A percentile compares a stretch with the other conserved stretches of the same genome.
Conservation (phyloP, 2,797 vertebrate genomes). For the Euphonia xanthogaster region DNA sequence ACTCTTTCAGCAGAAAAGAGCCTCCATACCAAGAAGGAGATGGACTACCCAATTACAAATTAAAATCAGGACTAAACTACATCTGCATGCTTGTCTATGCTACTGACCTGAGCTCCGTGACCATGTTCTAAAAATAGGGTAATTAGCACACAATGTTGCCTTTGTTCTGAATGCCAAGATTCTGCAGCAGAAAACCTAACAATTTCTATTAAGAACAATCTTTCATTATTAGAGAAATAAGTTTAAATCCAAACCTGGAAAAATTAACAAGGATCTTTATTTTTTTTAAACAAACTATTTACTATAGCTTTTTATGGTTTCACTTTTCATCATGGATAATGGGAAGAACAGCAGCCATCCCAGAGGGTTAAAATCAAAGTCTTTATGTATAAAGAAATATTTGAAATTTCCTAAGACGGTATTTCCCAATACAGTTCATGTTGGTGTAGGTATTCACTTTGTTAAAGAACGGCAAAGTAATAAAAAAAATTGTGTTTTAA, state of each 20-base stretch:
- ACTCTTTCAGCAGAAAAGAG: background rate
- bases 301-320: background rate
- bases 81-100: background rate
- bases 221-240: background rate
- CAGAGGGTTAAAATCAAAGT: background rate
- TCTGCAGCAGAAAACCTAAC: background rate
- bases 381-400: background rate
- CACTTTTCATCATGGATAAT: background rate
- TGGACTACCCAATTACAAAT: background rate
- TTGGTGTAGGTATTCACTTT: background rate
- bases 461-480: background rate
- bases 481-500: background rate
- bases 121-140: constrained; percentile 2
- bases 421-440: background rate
- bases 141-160: constrained; percentile 9
- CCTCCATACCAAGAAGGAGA: background rate
- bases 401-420: background rate
- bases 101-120: background rate
- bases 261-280: background rate
- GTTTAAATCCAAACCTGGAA: background rate
- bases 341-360: background rate
- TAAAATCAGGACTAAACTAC: background rate
- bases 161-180: constrained; percentile 7
- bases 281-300: background rate
- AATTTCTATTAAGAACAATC: background rate